These are phyloP conservation scores for Spea multiplicata DNA, from an alignment of 2,113 vertebrate species.

Conservation along the genomic window DNA sequence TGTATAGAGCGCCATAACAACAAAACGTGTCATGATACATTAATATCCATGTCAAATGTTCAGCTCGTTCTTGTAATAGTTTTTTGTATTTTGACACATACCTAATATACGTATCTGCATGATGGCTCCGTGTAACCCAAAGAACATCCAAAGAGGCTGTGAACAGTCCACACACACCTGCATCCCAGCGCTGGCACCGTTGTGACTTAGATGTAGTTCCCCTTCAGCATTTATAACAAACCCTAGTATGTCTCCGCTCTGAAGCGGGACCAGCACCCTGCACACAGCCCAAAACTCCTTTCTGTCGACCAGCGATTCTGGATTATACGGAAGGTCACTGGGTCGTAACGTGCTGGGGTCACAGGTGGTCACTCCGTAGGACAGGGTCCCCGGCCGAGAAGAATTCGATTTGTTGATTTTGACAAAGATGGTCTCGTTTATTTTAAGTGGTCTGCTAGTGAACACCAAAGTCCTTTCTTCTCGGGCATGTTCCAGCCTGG, in stretches of 20 bases:
- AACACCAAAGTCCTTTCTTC: constrained; percentile 94
- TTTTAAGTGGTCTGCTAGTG: constrained; percentile 83
- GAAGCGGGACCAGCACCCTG: constrained; percentile 82
- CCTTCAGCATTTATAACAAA: constrained; percentile 89
- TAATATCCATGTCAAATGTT: too few species aligned
- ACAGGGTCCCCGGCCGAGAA: constrained; percentile 78
- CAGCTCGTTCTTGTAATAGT: too few species aligned
- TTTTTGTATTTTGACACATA: constrained; percentile 61
- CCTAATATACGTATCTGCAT: constrained; percentile 92
- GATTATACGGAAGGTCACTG: constrained; percentile 87
- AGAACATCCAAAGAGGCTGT: constrained; percentile 97
- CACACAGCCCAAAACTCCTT: constrained; percentile 98
- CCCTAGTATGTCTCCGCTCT: constrained; percentile 91
- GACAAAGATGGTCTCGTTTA: constrained; percentile 88
- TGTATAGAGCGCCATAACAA: too few species aligned
- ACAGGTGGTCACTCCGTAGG: constrained; percentile 90
- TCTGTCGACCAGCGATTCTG: constrained; percentile 88
- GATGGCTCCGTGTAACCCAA: constrained; percentile 87
- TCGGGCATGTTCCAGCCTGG: constrained; percentile 81
- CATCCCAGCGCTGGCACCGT: constrained; percentile 83
- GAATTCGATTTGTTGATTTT: constrained; percentile 90
- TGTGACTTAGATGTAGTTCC: constrained; percentile 92
- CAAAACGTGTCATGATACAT: too few species aligned
- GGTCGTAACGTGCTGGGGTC: constrained; percentile 85
- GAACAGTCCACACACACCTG: constrained; percentile 96